Base-by-base conservation (phyloP, 23 tunicate genomes). In the Styela clava region DNA sequence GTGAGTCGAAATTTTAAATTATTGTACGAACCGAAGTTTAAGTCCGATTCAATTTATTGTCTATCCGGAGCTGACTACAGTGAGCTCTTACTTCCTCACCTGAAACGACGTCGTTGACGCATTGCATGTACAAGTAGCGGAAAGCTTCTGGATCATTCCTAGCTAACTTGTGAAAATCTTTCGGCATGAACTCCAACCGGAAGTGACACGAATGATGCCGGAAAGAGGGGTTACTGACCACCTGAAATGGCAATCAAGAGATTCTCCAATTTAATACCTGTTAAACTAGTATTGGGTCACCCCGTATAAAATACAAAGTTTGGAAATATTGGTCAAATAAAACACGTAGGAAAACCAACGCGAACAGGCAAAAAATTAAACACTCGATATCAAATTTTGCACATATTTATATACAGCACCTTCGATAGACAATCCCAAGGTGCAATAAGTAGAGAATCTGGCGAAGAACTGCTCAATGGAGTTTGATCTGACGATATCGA, bases 401-500 rank as follows among this genome's bases (percentile, higher is more conserved):
- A n/a, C n/a, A n/a, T n/a, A n/a, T n/a, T n/a, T n/a, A n/a, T n/a
- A n/a, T n/a, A n/a, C n/a, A n/a, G n/a, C 31, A 90, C 96, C 92
- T 92, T 85, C 20, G 88, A 64, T 2, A 92, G 52, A 24, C 33
- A 62, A 52, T 92, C 97, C 97, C 97, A 92, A n/a, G 97, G 97
- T 20, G 97, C 88, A 23, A 92, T 67, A 20, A 92, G 78, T 18
- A 92, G 21, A 9, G 65, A 76, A 52, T 76, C 81, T 21, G 32
- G 65, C 25, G 81, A 76, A 12, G 81, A 76, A 76, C 81, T 76
- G 19, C 62, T 44, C 24, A 44, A 21, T 1, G 31, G 24, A 7
- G 24, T 12, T 22, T 0, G 64, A 44, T 76, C 81, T 16, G 64
- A 52, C 26, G 81, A 33, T 24, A 23, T 52, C 27, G 81, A 76